Conservation (phyloP, 1,140 invertebrate genomes). For the Papilio polyxenes region DNA sequence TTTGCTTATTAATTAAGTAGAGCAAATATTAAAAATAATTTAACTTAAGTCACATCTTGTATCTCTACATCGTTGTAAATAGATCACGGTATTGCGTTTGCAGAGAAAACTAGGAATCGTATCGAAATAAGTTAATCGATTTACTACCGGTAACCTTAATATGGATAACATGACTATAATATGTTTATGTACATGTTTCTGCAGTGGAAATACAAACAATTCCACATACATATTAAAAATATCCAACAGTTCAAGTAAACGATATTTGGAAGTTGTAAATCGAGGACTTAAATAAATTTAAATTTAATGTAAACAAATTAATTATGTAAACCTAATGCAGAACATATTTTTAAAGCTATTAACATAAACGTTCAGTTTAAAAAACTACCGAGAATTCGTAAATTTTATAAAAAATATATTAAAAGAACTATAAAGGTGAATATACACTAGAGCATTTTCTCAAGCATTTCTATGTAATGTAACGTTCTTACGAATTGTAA, state of each 20-base stretch:
- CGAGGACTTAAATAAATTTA: not conserved
- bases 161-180: constrained; percentile 30
- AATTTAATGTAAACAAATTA: constrained; percentile 1
- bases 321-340: not conserved
- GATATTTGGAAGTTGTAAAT: constrained; percentile 2
- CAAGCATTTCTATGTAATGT: no score
- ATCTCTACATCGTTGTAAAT: constrained; percentile 42
- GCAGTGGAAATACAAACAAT: not conserved
- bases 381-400: not conserved
- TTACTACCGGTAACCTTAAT: constrained; percentile 37
- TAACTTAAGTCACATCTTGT: constrained; percentile 35
- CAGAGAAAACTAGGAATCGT: constrained; percentile 46
- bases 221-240: not conserved
- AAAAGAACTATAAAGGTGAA: not conserved
- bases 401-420: not conserved
- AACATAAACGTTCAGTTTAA: not conserved
- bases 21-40: not conserved
- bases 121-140: constrained; percentile 39
- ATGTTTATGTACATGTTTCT: not conserved
- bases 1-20: not conserved
- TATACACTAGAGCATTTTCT: no score
- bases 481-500: no score
- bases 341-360: not conserved
- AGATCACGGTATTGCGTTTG: constrained; percentile 48
- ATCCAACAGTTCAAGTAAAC: not conserved